Evolutionary conservation across 1,140 invertebrate genomes (phyloP), one percentile per base, ranked within the genome.

Genomic region (Hycleus phaleratus): DNA sequence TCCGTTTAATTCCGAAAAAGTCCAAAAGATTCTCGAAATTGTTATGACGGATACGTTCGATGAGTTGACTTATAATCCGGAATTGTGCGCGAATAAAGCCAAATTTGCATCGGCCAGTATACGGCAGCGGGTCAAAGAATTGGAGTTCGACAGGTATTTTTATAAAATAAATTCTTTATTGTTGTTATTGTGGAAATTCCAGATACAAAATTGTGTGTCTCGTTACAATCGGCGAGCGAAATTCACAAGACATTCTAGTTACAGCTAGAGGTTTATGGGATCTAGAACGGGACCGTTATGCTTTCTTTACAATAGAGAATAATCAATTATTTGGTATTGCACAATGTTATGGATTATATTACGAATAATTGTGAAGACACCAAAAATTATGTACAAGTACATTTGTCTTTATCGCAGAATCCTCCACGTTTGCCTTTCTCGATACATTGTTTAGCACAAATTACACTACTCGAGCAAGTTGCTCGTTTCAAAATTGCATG

Each of bases 181-280:
- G 6, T 49, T 49, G 42, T 46, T 44, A 7, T 18, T 18, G 0
- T 1, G 18, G n/a, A 2, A 10, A 9, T 10, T 42, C 49, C 69
- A 84, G 82, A 45, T 82, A 80, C 62, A 78, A 81, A 62, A 73
- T 80, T 50, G 70, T 82, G 45, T 77, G 80, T 32, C 58, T 62
- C 1, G 77, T 82, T 3, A 77, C 70, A 1, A 82, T 83, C 26
- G 77, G 80, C 2, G 78, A 84, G 64, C 78, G 80, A 51, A 71
- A 74, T 46, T 76, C 76, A 25, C 79, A 82, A 64, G 74, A 77
- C 25, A 66, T 82, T 8, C 66, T 75, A 25, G 68, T 76, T 4
- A 69, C 70, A 25, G 73, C 78, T 46, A 75, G 79, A 8, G 79
- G 80, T 62, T 67, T 83, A 9, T 83, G 81, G 79, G 81, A 84